These are phyloP conservation scores for Onthophagus sagittarius DNA, from an alignment of 2,888 invertebrate species.

Conservation along the genomic window DNA sequence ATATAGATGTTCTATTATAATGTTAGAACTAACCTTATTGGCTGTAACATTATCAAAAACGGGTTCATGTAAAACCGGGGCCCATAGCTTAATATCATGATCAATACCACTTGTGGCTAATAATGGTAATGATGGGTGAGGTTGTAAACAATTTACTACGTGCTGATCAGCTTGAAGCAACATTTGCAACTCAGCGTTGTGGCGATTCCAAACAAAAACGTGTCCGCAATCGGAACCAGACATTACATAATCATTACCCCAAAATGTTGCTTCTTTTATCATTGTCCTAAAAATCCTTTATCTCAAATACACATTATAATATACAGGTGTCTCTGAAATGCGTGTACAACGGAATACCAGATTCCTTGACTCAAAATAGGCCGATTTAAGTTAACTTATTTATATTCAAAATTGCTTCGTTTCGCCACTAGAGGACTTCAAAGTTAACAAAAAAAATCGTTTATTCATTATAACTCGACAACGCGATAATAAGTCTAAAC, in stretches of 20 bases:
- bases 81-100: constrained; percentile 82
- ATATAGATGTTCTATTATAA: background rate
- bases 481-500: no score
- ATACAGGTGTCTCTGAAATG: no score
- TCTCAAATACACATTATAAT: background rate
- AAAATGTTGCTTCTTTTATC: constrained; percentile 85
- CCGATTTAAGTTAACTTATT: no score
- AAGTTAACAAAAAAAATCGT: no score
- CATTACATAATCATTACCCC: constrained; percentile 77
- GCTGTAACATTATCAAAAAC: constrained; percentile 62
- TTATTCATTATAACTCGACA: no score
- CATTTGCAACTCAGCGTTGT: constrained; percentile 67
- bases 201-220: constrained; percentile 76
- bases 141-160: constrained; percentile 80
- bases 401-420: no score
- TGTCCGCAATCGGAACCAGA: constrained; percentile 89
- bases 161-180: constrained; percentile 76
- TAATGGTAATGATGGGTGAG: constrained; percentile 72
- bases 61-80: constrained; percentile 61
- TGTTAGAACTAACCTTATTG: constrained; percentile 54
- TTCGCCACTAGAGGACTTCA: no score
- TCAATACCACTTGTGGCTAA: constrained; percentile 85
- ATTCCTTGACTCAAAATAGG: no score
- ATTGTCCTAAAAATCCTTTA: constrained; percentile 52
- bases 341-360: no score